Evolutionary conservation across 2,113 vertebrate species (phyloP).

Genomic region (Pomatostomus ruficeps): DNA sequence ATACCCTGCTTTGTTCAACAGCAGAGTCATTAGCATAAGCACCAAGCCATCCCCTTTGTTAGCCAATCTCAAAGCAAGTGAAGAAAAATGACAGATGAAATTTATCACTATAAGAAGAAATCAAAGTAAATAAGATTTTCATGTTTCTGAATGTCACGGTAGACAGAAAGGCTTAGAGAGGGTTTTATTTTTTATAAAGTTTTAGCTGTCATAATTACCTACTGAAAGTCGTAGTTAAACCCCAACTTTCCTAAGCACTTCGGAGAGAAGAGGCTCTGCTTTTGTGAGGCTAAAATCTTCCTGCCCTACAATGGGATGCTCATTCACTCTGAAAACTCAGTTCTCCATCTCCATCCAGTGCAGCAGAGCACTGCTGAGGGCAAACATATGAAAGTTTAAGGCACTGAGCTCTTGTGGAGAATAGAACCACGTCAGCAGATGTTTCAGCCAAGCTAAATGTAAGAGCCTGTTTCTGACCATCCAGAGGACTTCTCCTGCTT

Average conservation of each 20-base stretch:
- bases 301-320: background rate
- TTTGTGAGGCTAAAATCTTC: background rate
- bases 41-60: background rate
- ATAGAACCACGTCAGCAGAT: background rate
- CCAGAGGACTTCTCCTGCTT: background rate
- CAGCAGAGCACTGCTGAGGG: background rate
- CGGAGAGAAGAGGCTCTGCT: background rate
- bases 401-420: background rate
- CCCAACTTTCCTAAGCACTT: background rate
- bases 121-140: background rate
- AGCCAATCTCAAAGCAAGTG: background rate
- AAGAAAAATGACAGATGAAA: background rate
- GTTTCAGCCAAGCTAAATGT: background rate
- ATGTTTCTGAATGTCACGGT: background rate
- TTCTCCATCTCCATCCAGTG: background rate
- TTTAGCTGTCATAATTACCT: background rate
- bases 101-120: background rate
- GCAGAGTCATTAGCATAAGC: background rate
- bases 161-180: background rate
- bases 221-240: background rate
- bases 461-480: background rate
- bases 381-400: accelerated
- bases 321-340: background rate
- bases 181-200: background rate
- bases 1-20: background rate